A percentile compares a stretch with the other conserved stretches of the same genome.
Conservation (phyloP, 2,888 invertebrate genomes). For the Glaucopsyche alexis region DNA sequence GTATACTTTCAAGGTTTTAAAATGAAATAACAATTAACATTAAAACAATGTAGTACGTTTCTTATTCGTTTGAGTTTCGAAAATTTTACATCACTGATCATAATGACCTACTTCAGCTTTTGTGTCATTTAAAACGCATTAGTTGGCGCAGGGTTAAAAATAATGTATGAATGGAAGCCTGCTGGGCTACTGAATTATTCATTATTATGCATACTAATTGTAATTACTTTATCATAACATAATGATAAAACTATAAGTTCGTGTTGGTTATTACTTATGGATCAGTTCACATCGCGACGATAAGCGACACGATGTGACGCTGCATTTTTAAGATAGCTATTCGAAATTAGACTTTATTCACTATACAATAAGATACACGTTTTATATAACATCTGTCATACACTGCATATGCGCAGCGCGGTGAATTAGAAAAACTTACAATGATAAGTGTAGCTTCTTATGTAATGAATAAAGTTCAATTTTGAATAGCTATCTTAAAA, state of each 20-base stretch:
- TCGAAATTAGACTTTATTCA: no score
- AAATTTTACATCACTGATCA: neutral
- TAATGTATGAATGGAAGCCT: conserved; percentile 16
- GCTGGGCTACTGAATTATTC: conserved; percentile 6
- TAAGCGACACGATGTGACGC: no score
- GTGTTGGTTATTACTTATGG: neutral
- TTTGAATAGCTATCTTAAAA: no score
- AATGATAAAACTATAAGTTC: conserved; percentile 2
- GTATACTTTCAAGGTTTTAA: no score
- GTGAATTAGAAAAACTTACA: no score
- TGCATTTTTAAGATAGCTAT: no score
- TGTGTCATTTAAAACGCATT: conserved; percentile 9
- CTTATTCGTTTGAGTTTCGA: neutral
- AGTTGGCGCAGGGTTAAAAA: conserved; percentile 1
- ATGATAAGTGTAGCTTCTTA: no score
- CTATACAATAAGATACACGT: no score
- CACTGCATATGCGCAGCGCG: no score
- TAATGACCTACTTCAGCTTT: neutral
- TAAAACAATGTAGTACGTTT: neutral
- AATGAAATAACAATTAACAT: neutral
- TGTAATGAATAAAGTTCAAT: no score
- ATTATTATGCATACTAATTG: conserved; percentile 14
- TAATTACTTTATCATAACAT: conserved; percentile 14
- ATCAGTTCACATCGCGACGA: no score
- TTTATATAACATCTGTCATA: no score